These are phyloP conservation scores for Vesta saturnalis DNA, from an alignment of 2,888 invertebrate species.

Conservation along the genomic window DNA sequence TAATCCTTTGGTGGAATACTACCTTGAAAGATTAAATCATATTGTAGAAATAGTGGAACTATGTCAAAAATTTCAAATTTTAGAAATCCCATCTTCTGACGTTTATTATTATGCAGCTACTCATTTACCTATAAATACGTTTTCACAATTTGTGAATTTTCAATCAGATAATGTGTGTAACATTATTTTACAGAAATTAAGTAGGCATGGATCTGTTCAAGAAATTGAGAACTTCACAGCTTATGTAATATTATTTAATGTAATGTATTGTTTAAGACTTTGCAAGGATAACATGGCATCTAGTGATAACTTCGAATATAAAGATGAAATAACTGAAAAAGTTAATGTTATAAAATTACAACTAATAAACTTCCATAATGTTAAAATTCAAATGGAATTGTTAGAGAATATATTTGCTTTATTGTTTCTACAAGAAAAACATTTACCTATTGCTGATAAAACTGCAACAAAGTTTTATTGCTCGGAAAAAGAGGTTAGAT, in stretches of 20 bases:
- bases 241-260: conserved; percentile 65
- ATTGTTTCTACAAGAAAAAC: conserved; percentile 73
- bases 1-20: conserved; percentile 24
- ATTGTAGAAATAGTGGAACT: conserved; percentile 49
- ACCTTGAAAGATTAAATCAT: conserved; percentile 25
- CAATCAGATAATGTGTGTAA: conserved; percentile 36
- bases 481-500: conserved; percentile 68
- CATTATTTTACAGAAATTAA: conserved; percentile 41
- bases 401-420: conserved; percentile 79
- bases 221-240: conserved; percentile 62
- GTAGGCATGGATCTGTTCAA: conserved; percentile 40
- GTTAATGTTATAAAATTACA: conserved; percentile 64
- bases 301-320: conserved; percentile 41
- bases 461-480: conserved; percentile 66
- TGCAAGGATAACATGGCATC: conserved; percentile 17
- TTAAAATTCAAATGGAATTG: conserved; percentile 68
- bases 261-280: conserved; percentile 64
- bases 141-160: conserved; percentile 49
- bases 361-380: conserved; percentile 63
- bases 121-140: conserved; percentile 47
- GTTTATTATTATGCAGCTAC: conserved; percentile 41
- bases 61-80: conserved; percentile 44
- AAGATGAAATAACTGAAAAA: conserved; percentile 61
- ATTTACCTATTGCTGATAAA: conserved; percentile 56
- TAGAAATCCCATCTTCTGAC: conserved; percentile 35